Evolutionary conservation across 2,113 vertebrate genomes (phyloP).

Genomic region (Rhizomys pruinosus): DNA sequence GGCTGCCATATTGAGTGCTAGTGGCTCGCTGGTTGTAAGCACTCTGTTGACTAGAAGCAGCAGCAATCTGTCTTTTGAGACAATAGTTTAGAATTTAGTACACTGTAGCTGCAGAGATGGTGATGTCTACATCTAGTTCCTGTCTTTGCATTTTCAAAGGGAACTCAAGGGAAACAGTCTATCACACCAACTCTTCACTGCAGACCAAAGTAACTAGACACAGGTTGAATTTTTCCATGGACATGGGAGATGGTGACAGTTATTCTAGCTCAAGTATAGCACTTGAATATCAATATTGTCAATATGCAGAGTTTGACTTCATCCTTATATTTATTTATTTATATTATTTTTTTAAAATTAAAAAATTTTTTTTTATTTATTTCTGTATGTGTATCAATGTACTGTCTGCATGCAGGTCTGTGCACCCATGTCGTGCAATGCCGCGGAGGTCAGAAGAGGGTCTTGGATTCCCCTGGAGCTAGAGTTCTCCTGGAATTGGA

Average conservation of each 20-base stretch:
- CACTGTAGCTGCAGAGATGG: not conserved
- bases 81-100: not conserved
- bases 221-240: not conserved
- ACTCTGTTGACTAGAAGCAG: not conserved
- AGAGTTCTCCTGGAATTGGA: no score
- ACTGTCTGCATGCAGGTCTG: no score
- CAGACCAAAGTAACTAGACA: not conserved
- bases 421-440: no score
- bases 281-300: constrained; percentile 20
- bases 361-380: no score
- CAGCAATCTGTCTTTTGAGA: not conserved
- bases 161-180: not conserved
- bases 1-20: not conserved
- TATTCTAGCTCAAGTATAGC: constrained; percentile 37
- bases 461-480: no score
- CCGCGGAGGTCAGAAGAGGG: no score
- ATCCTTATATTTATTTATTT: constrained; percentile 15
- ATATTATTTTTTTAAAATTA: no score
- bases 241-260: not conserved
- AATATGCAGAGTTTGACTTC: constrained; percentile 24
- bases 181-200: not conserved
- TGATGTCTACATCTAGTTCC: not conserved
- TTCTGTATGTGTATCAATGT: no score
- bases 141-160: constrained; percentile 22
- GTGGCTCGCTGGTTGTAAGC: not conserved